Evolutionary conservation across 2,888 invertebrate species (phyloP).

Genomic region (Sphaerophoria taeniata): DNA sequence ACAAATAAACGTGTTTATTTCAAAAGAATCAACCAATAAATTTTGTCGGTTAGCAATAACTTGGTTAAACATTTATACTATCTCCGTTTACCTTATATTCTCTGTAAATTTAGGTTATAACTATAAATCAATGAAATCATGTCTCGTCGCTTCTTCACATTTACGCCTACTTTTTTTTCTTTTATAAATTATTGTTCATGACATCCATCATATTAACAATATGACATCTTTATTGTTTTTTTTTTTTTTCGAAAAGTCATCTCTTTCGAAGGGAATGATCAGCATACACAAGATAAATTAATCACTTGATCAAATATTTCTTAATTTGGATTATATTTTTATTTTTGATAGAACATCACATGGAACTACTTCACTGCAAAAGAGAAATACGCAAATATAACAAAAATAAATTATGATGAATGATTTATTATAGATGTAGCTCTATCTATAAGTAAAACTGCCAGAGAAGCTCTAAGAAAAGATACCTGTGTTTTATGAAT

Average conservation of each 20-base stretch:
- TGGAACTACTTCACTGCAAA: conserved; percentile 19
- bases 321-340: conserved; percentile 65
- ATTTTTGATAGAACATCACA: conserved; percentile 11
- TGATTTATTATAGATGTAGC: conserved; percentile 25
- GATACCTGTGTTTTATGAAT: conserved; percentile 59
- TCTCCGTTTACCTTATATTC: conserved; percentile 56
- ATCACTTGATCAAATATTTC: conserved; percentile 69
- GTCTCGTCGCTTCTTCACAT: conserved; percentile 12
- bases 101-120: conserved; percentile 71
- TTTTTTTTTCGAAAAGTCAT: conserved; percentile 45
- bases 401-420: conserved; percentile 63
- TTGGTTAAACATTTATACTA: background rate
- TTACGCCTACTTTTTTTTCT: conserved; percentile 18
- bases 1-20: conserved; percentile 59
- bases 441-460: background rate
- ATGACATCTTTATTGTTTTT: conserved; percentile 65
- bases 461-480: conserved; percentile 26
- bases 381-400: conserved; percentile 44
- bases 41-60: conserved; percentile 54
- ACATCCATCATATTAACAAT: conserved; percentile 66
- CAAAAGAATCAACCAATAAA: conserved; percentile 71
- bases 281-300: conserved; percentile 57
- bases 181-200: conserved; percentile 48
- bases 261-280: conserved; percentile 33
- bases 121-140: conserved; percentile 72